Evolutionary conservation across 2,113 vertebrate species (phyloP).

Genomic region (Mungos mungo): DNA sequence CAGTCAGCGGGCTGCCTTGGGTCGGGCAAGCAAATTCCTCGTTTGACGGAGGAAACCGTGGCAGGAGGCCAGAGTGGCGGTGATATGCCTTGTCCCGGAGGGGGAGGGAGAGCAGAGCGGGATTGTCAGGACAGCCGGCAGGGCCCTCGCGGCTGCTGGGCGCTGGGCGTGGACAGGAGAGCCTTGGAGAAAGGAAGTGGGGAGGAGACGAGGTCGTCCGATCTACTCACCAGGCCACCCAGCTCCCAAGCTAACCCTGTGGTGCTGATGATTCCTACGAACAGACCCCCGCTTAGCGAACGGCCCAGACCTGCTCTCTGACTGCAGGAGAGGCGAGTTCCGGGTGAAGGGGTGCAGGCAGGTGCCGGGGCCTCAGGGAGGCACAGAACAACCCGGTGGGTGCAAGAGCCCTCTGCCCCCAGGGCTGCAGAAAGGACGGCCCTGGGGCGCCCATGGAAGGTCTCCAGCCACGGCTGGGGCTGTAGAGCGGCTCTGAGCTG

Average conservation of each 20-base stretch:
- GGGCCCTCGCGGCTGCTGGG: neutral
- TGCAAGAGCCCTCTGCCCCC: neutral
- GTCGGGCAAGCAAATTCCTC: neutral
- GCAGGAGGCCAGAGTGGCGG: neutral
- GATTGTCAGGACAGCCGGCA: neutral
- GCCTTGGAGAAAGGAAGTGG: neutral
- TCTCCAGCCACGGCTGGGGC: neutral
- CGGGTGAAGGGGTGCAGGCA: rapidly evolving
- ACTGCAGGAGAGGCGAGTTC: neutral
- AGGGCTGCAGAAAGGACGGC: too few species aligned
- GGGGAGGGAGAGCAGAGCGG: rapidly evolving
- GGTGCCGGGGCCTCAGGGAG: rapidly evolving
- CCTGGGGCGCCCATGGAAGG: rapidly evolving
- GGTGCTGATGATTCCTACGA: rapidly evolving
- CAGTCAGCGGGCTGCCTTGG: neutral
- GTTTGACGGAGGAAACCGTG: neutral
- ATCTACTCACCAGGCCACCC: neutral
- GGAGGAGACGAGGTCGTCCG: rapidly evolving
- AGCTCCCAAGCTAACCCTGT: neutral
- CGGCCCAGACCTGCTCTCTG: rapidly evolving
- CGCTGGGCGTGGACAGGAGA: neutral
- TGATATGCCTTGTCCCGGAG: rapidly evolving
- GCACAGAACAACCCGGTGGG: rapidly evolving
- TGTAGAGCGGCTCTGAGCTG: rapidly evolving
- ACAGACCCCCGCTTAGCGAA: rapidly evolving